These are phyloP conservation scores for Tetramorium simillimum DNA, from an alignment of 1,140 invertebrate species.

Conservation along the genomic window DNA sequence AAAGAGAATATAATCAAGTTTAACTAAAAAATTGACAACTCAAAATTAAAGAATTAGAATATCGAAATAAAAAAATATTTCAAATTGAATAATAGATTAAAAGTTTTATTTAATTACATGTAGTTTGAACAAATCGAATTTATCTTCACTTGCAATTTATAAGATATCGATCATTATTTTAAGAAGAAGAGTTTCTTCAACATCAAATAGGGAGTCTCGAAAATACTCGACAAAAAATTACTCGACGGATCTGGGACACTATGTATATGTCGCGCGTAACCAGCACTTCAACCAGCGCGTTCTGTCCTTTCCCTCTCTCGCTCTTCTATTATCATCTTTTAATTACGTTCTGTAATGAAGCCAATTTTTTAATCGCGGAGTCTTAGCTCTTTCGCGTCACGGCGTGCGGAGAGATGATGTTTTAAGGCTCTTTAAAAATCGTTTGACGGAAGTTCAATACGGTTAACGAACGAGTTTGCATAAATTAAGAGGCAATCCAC, in stretches of 20 bases:
- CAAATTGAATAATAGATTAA: neutral
- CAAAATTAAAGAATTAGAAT: neutral
- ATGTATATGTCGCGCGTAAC: neutral
- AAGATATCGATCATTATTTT: neutral
- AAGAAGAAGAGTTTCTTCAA: neutral
- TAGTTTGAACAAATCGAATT: neutral
- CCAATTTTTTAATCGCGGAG: slow-evolving; percentile 70
- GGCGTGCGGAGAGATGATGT: neutral
- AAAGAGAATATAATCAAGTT: neutral
- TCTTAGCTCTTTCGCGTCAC: neutral
- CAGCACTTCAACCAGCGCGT: neutral
- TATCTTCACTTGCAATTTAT: neutral
- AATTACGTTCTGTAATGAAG: slow-evolving; percentile 77
- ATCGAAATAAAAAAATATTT: neutral
- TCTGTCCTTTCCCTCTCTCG: slow-evolving; percentile 24
- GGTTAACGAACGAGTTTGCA: neutral
- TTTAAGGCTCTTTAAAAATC: slow-evolving; percentile 20
- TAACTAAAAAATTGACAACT: neutral
- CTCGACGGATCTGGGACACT: slow-evolving; percentile 1
- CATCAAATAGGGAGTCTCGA: neutral
- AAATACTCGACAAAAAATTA: neutral
- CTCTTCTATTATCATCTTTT: slow-evolving; percentile 79
- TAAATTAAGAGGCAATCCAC: neutral
- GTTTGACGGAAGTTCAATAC: neutral
- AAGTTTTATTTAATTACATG: neutral